Percentiles rank a stretch among this genome's conserved stretches.
Evolutionary conservation across 2,797 vertebrate genomes (phyloP).

Genomic region (Triplophysa yarkandensis): DNA sequence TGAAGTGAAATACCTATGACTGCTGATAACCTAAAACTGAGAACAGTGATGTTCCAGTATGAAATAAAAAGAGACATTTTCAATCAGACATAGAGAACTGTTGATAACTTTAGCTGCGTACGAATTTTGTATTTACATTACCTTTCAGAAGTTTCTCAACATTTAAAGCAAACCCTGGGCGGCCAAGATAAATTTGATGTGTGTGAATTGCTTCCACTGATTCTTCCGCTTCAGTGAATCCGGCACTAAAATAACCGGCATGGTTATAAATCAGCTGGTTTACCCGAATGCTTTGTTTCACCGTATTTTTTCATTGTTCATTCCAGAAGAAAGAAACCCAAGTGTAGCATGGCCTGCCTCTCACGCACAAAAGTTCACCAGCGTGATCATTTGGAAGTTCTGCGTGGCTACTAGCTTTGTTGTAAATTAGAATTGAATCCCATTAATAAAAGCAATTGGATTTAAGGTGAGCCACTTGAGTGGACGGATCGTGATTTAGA

Average conservation of each 20-base stretch:
- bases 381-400: conserved; percentile 20
- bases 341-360: neutral
- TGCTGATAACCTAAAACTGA: no score
- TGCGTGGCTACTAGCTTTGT: conserved; percentile 27
- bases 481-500: conserved; percentile 45
- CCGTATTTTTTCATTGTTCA: neutral
- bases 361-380: conserved; percentile 13
- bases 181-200: neutral
- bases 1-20: no score
- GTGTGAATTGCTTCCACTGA: neutral
- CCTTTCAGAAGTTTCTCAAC: neutral
- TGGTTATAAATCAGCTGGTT: neutral
- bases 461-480: conserved; percentile 47
- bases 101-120: no score
- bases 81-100: no score
- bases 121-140: no score
- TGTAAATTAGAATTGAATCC: conserved; percentile 48
- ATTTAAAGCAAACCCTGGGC: neutral
- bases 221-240: no score
- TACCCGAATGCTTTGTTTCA: neutral
- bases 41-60: no score
- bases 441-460: conserved; percentile 50
- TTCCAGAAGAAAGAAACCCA: neutral
- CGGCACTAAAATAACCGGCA: no score
- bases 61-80: no score